Percentiles rank a stretch among this genome's conserved stretches.
Conservation (phyloP, 1,140 invertebrate species). For the Leptinotarsa texana region DNA sequence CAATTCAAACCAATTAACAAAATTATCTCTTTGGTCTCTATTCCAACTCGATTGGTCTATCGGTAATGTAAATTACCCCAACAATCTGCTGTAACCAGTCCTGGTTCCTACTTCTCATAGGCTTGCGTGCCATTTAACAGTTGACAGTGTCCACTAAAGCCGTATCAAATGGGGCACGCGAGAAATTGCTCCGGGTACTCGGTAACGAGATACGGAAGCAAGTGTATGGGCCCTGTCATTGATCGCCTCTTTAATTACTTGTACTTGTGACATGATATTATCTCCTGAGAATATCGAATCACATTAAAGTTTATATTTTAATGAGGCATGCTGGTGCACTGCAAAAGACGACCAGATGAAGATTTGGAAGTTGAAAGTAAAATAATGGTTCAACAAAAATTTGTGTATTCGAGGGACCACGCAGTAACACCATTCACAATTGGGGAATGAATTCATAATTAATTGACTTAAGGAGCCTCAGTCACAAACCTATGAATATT, state of each 20-base stretch:
- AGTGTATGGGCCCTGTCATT: slow-evolving; percentile 17
- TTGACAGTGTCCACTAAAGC: background rate
- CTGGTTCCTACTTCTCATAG: background rate
- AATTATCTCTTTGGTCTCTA: background rate
- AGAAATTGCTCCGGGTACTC: slow-evolving; percentile 8
- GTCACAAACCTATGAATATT: too few relatives aligned
- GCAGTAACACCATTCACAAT: too few relatives aligned
- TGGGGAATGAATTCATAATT: too few relatives aligned
- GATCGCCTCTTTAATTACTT: slow-evolving; percentile 33
- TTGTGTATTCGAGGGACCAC: too few relatives aligned
- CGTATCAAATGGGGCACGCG: slow-evolving; percentile 20
- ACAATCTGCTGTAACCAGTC: background rate
- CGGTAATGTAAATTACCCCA: background rate
- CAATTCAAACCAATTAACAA: background rate
- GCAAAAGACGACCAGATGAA: too few relatives aligned
- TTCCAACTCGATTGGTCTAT: background rate
- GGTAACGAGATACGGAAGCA: slow-evolving; percentile 25
- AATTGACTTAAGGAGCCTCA: too few relatives aligned
- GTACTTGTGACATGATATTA: slow-evolving; percentile 36
- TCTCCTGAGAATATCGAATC: slow-evolving; percentile 41
- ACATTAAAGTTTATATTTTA: slow-evolving; percentile 43
- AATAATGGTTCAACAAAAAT: too few relatives aligned
- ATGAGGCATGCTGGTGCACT: slow-evolving; percentile 28
- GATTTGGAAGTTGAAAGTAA: too few relatives aligned
- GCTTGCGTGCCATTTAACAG: slow-evolving; percentile 4